Evolutionary conservation across 1,140 invertebrate genomes (phyloP).

Genomic region (Zaprionus vittiger): DNA sequence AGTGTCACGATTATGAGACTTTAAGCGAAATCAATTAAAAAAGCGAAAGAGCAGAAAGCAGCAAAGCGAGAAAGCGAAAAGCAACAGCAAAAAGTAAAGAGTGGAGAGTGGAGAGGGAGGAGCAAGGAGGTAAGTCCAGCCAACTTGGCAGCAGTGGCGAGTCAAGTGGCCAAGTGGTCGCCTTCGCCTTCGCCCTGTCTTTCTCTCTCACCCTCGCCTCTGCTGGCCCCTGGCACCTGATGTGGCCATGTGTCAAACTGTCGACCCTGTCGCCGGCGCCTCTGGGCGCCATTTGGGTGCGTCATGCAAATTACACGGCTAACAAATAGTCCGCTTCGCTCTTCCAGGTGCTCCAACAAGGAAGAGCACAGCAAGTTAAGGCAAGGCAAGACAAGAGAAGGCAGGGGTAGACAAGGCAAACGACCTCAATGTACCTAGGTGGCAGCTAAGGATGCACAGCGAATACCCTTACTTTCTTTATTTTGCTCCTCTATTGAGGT

Average conservation of each 20-base stretch:
- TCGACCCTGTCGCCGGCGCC: slow-evolving; percentile 38
- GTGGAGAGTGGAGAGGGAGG: slow-evolving; percentile 9
- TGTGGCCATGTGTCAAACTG: slow-evolving; percentile 65
- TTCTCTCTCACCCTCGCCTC: background rate
- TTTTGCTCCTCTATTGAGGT: too few relatives aligned
- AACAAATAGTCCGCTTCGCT: slow-evolving; percentile 55
- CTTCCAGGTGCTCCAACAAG: background rate
- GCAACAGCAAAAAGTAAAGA: background rate
- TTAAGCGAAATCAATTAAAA: slow-evolving; percentile 82
- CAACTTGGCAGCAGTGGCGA: slow-evolving; percentile 14
- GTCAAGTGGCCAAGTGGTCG: slow-evolving; percentile 10
- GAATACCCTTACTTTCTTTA: background rate
- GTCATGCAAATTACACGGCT: slow-evolving; percentile 69
- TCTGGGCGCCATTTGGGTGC: slow-evolving; percentile 52
- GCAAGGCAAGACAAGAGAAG: background rate
- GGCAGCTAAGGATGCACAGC: background rate
- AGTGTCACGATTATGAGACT: slow-evolving; percentile 81
- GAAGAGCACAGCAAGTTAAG: background rate
- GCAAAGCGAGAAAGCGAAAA: slow-evolving; percentile 14
- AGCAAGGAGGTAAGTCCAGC: slow-evolving; percentile 19
- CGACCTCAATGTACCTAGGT: background rate
- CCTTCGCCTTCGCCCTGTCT: background rate
- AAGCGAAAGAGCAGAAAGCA: slow-evolving; percentile 23
- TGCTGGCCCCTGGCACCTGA: slow-evolving; percentile 21
- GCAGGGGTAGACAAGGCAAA: background rate